Evolutionary conservation across 2,888 invertebrate genomes (phyloP).

Genomic region (Papilio protenor): DNA sequence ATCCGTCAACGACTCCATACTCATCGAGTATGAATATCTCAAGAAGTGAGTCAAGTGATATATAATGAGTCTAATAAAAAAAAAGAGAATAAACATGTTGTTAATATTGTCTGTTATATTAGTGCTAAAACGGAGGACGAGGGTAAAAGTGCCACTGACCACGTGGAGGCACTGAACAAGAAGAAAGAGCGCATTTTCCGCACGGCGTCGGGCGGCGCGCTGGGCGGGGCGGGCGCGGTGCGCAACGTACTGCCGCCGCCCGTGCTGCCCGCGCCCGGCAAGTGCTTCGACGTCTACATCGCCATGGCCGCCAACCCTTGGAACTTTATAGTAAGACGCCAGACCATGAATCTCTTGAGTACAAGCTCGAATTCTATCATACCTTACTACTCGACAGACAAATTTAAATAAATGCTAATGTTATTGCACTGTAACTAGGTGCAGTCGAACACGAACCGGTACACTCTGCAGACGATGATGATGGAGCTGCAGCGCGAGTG

Average conservation of each 20-base stretch:
- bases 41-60: slow-evolving; percentile 50
- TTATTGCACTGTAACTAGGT: slow-evolving; percentile 57
- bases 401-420: background rate
- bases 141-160: slow-evolving; percentile 64
- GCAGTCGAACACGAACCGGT: slow-evolving; percentile 72
- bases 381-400: background rate
- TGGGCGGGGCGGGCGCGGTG: slow-evolving; percentile 35
- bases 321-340: slow-evolving; percentile 86
- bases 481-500: slow-evolving; percentile 86
- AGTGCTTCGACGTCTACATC: slow-evolving; percentile 88
- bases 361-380: background rate
- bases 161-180: slow-evolving; percentile 71
- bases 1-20: slow-evolving; percentile 88
- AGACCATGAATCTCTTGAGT: background rate
- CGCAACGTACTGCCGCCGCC: slow-evolving; percentile 66
- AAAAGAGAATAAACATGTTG: background rate
- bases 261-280: slow-evolving; percentile 73
- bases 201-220: slow-evolving; percentile 54
- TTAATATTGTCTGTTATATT: slow-evolving; percentile 25
- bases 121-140: slow-evolving; percentile 67
- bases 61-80: background rate
- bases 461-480: slow-evolving; percentile 86
- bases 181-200: slow-evolving; percentile 80
- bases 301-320: slow-evolving; percentile 91
- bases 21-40: slow-evolving; percentile 84